Evolutionary conservation across 2,797 vertebrate species (phyloP).

Genomic region (Geotrypetes seraphini): DNA sequence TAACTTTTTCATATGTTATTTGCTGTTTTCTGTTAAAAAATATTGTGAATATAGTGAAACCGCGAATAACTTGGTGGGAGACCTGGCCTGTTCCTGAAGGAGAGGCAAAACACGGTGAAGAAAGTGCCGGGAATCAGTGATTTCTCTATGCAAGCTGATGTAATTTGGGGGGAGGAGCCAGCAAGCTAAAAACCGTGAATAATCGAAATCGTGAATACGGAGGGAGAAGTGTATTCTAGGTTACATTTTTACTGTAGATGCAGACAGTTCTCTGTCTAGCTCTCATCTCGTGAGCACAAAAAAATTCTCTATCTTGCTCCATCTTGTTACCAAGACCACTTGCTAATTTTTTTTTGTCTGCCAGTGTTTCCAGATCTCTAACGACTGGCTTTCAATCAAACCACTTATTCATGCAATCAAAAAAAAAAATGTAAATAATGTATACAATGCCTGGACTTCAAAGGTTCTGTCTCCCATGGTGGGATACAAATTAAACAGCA

Average conservation of each 20-base stretch:
- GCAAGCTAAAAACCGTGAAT: too few relatives aligned
- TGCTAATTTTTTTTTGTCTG: conserved; percentile 9
- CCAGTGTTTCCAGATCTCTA: conserved; percentile 17
- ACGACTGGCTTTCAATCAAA: conserved; percentile 26
- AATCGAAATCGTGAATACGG: too few relatives aligned
- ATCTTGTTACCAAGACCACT: neutral
- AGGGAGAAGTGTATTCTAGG: too few relatives aligned
- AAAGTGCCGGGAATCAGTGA: too few relatives aligned
- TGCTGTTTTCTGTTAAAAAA: too few relatives aligned
- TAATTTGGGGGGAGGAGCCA: too few relatives aligned
- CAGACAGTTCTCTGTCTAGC: neutral
- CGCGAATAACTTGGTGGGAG: too few relatives aligned
- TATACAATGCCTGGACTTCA: conserved; percentile 32
- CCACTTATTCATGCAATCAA: conserved; percentile 41
- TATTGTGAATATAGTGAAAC: too few relatives aligned
- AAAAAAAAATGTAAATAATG: conserved; percentile 43
- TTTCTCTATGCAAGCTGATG: too few relatives aligned
- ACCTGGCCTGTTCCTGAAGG: too few relatives aligned
- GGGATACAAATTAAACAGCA: conserved; percentile 9
- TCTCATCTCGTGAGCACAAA: neutral
- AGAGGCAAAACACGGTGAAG: too few relatives aligned
- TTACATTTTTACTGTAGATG: neutral
- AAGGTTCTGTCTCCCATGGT: conserved; percentile 8
- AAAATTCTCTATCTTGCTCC: neutral
- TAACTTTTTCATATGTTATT: too few relatives aligned